Evolutionary conservation across 1,140 invertebrate species (phyloP), one percentile per base, ranked within the genome.

Genomic region (Macrostomum lignano): DNA sequence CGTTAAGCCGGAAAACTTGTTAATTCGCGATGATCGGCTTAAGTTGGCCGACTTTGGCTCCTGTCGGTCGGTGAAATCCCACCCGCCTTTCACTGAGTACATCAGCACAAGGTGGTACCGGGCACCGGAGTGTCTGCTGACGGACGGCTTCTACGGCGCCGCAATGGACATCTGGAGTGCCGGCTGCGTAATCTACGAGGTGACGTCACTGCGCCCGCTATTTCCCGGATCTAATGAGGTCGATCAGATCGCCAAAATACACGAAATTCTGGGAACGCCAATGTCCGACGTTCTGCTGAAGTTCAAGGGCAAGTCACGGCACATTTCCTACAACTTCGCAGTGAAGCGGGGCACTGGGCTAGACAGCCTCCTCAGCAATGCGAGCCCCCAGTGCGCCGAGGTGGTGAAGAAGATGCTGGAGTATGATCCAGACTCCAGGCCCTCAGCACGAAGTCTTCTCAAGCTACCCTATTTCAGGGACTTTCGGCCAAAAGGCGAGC

Each of bases 81-180:
- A 58, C 35, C 64, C 63, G 14, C 68, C 67, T 2, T 69, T 67
- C 43, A 70, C 69, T 7, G 68, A 70, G 42, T 72, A 72, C 44
- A 70, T 71, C 33, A 69, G 68, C 2, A 72, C 69, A 3, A 47
- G 69, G 43, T 72, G 58, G 58, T 54, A 38, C 44, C 42, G 69
- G 31, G 65, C 69, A 2, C 69, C 69, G 5, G 69, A 72, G 49
- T 71, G 68, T 49, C 52, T 71, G 0, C 45, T 72, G 3, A 70
- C 68, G 2, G 58, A 60, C 39, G 69, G 69, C 0, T 65, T 61
- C 46, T 72, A 72, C 46, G 63, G 61, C 2, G 62, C 64, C 17
- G 69, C 69, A 52, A 70, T 71, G 67, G 69, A 72, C 44, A 55
- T 71, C 22, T 72, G 69, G 69, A 67, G 68, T 21, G 54, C 62